Evolutionary conservation across 2,888 invertebrate species (phyloP).

Genomic region (Drosophila multiciliata): DNA sequence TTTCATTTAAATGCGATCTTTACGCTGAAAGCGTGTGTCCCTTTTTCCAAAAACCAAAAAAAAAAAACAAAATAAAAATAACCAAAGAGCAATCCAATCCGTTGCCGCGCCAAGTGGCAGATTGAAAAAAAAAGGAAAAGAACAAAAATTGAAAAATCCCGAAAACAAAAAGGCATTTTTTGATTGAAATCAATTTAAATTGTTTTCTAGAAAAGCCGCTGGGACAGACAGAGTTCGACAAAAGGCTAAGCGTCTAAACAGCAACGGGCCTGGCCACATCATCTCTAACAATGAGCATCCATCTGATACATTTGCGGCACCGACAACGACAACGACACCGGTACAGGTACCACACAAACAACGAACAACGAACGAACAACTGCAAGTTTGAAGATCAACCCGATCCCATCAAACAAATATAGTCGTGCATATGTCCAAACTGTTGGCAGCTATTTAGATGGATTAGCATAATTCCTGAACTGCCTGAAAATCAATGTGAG

Average conservation of each 20-base stretch:
- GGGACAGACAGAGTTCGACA: slow-evolving; percentile 52
- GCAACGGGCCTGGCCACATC: slow-evolving; percentile 31
- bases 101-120: slow-evolving; percentile 49
- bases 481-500: slow-evolving; percentile 73
- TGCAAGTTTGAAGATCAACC: slow-evolving; percentile 48
- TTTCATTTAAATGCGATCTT: slow-evolving; percentile 81
- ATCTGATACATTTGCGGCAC: slow-evolving; percentile 58
- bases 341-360: slow-evolving; percentile 17
- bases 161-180: slow-evolving; percentile 78
- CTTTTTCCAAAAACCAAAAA: slow-evolving; percentile 60
- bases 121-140: slow-evolving; percentile 29
- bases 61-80: slow-evolving; percentile 22
- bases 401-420: slow-evolving; percentile 58
- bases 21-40: slow-evolving; percentile 82
- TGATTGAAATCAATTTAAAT: slow-evolving; percentile 83
- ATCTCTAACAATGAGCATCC: slow-evolving; percentile 54
- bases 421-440: slow-evolving; percentile 72
- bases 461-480: slow-evolving; percentile 68
- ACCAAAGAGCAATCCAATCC: slow-evolving; percentile 41
- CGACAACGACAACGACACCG: slow-evolving; percentile 4
- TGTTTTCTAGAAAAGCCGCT: slow-evolving; percentile 80
- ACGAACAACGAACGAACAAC: slow-evolving; percentile 7
- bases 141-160: slow-evolving; percentile 54
- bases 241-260: slow-evolving; percentile 55
- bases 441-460: slow-evolving; percentile 80